These are phyloP conservation scores for Caenorhabditis sp. DNA, from an alignment of 2,888 invertebrate genomes.

Conservation along the genomic window DNA sequence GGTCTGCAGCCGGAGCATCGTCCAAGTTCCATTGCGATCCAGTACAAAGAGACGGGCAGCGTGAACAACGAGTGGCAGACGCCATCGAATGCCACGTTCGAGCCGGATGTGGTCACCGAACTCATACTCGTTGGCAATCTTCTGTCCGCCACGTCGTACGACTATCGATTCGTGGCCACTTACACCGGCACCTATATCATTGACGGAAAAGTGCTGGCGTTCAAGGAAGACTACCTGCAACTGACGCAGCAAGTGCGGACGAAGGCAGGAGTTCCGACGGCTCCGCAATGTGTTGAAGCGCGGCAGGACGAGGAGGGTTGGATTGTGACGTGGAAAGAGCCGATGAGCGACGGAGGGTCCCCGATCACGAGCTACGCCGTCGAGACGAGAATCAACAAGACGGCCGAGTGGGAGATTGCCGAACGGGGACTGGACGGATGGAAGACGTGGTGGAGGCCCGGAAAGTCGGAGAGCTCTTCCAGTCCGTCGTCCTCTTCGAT, in stretches of 20 bases:
- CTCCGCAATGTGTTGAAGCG: slow-evolving; percentile 70
- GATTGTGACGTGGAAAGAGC: slow-evolving; percentile 76
- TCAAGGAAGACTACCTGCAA: slow-evolving; percentile 74
- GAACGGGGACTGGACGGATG: slow-evolving; percentile 75
- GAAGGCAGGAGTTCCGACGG: slow-evolving; percentile 77
- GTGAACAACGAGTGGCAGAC: slow-evolving; percentile 72
- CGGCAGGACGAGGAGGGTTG: slow-evolving; percentile 71
- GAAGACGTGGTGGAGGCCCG: slow-evolving; percentile 71
- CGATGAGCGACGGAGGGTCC: slow-evolving; percentile 75
- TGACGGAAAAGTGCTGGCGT: slow-evolving; percentile 61
- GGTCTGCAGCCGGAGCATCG: slow-evolving; percentile 72
- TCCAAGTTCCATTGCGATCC: slow-evolving; percentile 70
- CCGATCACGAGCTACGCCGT: slow-evolving; percentile 76
- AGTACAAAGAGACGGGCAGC: slow-evolving; percentile 68
- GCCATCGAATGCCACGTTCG: slow-evolving; percentile 73
- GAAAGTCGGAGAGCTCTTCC: slow-evolving; percentile 56
- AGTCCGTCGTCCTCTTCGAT: slow-evolving; percentile 18
- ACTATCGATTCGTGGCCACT: slow-evolving; percentile 76
- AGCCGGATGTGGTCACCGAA: slow-evolving; percentile 60
- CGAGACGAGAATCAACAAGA: slow-evolving; percentile 70
- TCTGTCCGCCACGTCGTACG: slow-evolving; percentile 76
- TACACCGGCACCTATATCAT: slow-evolving; percentile 67
- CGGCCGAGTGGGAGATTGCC: slow-evolving; percentile 78
- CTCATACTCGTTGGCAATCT: slow-evolving; percentile 46
- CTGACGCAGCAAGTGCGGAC: slow-evolving; percentile 73